Conservation (phyloP, 2,888 invertebrate species). For the Nomada flava region DNA sequence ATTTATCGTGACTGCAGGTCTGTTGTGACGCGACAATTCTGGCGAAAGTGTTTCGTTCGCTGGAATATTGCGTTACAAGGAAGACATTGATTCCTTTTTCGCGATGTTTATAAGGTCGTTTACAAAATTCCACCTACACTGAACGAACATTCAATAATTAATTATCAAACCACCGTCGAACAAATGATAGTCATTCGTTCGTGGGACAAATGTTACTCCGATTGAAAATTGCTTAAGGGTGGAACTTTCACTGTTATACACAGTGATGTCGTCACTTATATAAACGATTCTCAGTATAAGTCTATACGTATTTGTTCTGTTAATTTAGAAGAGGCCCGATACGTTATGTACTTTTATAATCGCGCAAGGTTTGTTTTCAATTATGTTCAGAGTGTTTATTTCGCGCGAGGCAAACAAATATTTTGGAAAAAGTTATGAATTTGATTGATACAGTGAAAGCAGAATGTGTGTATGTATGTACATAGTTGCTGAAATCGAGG, state of each 20-base stretch:
- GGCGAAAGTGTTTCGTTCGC: slow-evolving; percentile 44
- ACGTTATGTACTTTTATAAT: too few relatives aligned
- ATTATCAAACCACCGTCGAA: neutral
- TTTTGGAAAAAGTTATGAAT: slow-evolving; percentile 37
- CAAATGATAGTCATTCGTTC: neutral
- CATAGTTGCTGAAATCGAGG: neutral
- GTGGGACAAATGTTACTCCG: too few relatives aligned
- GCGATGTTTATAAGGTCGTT: neutral
- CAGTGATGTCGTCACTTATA: too few relatives aligned
- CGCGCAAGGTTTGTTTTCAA: neutral
- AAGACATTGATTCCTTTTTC: slow-evolving; percentile 26
- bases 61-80: slow-evolving; percentile 42
- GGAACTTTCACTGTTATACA: too few relatives aligned
- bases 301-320: too few relatives aligned
- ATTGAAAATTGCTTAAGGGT: too few relatives aligned
- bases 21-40: slow-evolving; percentile 44
- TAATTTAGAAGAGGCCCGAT: too few relatives aligned
- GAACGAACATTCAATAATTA: neutral
- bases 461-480: neutral
- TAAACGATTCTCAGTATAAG: too few relatives aligned
- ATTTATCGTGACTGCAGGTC: slow-evolving; percentile 37
- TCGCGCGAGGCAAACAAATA: slow-evolving; percentile 29
- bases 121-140: neutral
- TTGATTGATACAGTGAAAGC: slow-evolving; percentile 40
- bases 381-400: neutral